Percentiles rank a stretch among this genome's conserved stretches.
Evolutionary conservation across 2,797 vertebrate genomes (phyloP).

Genomic region (Parotocinclus haroldoi): DNA sequence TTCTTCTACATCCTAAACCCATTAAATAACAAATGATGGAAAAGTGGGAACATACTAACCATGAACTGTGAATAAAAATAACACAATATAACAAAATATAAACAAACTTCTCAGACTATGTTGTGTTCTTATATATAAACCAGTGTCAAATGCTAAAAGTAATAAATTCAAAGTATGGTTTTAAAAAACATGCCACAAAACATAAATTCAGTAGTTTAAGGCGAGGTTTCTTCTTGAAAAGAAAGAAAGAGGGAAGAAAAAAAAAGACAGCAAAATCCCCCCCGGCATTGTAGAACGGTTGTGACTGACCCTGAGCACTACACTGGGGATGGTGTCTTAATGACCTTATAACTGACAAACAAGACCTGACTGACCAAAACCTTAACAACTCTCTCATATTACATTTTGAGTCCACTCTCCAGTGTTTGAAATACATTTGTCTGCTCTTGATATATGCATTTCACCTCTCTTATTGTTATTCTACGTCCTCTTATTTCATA

Average conservation of each 20-base stretch:
- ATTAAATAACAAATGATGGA: slow-evolving; percentile 56
- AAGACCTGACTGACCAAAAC: slow-evolving; percentile 54
- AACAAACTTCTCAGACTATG: slow-evolving; percentile 63
- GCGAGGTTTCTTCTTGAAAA: slow-evolving; percentile 68
- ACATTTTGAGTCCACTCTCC: slow-evolving; percentile 25
- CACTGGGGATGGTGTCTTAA: slow-evolving; percentile 69
- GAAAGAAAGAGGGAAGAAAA: slow-evolving; percentile 64
- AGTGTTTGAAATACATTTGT: slow-evolving; percentile 44
- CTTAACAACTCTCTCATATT: slow-evolving; percentile 16
- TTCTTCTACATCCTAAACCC: slow-evolving; percentile 65
- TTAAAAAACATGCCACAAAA: slow-evolving; percentile 60
- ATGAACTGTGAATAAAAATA: slow-evolving; percentile 50
- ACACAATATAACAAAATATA: slow-evolving; percentile 63
- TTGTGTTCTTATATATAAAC: slow-evolving; percentile 59
- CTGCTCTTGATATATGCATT: slow-evolving; percentile 46
- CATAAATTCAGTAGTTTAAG: slow-evolving; percentile 82
- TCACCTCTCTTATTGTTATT: slow-evolving; percentile 14
- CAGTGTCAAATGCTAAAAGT: slow-evolving; percentile 44
- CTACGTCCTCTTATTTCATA: slow-evolving; percentile 69
- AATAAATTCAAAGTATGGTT: slow-evolving; percentile 48
- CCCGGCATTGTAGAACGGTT: slow-evolving; percentile 58
- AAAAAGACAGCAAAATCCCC: slow-evolving; percentile 58
- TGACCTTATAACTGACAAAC: slow-evolving; percentile 70
- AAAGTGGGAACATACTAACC: slow-evolving; percentile 51
- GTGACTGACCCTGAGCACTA: slow-evolving; percentile 47